Evolutionary conservation across 2,888 invertebrate species (phyloP).

Genomic region (Drosophila nr. perissopoda): DNA sequence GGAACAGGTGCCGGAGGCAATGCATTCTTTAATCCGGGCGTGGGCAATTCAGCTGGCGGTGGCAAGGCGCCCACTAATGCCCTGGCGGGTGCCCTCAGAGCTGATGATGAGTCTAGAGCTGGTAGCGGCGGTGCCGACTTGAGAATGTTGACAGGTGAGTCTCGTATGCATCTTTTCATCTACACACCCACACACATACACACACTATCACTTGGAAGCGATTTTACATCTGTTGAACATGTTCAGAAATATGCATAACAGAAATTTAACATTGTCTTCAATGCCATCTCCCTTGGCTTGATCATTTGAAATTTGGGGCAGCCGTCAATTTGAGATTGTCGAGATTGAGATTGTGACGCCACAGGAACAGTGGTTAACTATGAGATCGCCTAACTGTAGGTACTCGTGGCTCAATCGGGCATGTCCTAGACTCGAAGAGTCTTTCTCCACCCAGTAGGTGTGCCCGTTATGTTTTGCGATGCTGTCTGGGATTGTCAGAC

Average conservation of each 20-base stretch:
- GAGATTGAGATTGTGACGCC: background rate
- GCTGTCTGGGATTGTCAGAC: no score
- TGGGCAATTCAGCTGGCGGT: slow-evolving; percentile 42
- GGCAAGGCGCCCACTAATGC: slow-evolving; percentile 69
- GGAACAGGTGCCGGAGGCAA: slow-evolving; percentile 76
- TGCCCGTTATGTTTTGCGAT: no score
- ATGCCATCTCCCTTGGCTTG: background rate
- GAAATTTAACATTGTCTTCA: no score
- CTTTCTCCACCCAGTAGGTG: no score
- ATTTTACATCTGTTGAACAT: no score
- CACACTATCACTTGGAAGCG: no score
- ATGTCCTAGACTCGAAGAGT: background rate
- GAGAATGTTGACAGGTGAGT: no score
- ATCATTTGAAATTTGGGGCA: background rate
- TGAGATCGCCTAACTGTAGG: background rate
- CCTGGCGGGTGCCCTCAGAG: slow-evolving; percentile 63
- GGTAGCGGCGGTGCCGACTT: slow-evolving; percentile 47
- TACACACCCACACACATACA: no score
- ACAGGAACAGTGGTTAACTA: background rate
- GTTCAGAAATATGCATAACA: no score
- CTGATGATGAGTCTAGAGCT: slow-evolving; percentile 68
- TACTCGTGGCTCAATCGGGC: background rate
- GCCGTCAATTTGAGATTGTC: background rate
- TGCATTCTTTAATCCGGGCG: slow-evolving; percentile 47
- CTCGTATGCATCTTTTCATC: no score